Conservation (phyloP, 2,797 vertebrate genomes). For the Gymnopithys bicolor region DNA sequence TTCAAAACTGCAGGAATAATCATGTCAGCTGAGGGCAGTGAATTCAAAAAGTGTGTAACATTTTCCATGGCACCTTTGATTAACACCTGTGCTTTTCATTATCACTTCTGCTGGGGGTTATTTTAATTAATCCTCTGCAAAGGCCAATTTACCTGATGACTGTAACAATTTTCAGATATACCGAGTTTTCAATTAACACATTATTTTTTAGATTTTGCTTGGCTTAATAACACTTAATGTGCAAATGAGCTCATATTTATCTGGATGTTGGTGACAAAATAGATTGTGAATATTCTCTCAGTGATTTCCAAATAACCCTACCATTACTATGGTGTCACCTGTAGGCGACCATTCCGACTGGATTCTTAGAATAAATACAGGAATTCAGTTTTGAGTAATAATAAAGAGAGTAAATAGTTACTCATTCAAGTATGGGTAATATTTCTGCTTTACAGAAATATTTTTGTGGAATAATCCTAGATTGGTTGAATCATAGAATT, state of each 20-base stretch:
- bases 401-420: not conserved
- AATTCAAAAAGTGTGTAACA: not conserved
- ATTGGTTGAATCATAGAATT: too few relatives aligned
- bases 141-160: not conserved
- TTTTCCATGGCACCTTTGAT: not conserved
- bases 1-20: not conserved
- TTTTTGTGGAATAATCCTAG: not conserved
- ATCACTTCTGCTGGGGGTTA: not conserved
- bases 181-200: not conserved
- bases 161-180: not conserved
- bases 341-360: not conserved
- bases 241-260: not conserved
- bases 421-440: not conserved
- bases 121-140: not conserved
- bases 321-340: not conserved
- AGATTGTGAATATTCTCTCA: not conserved
- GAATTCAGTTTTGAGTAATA: not conserved
- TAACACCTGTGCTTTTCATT: not conserved
- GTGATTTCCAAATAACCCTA: not conserved
- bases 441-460: not conserved
- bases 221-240: not conserved
- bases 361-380: not conserved
- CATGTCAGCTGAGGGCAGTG: not conserved
- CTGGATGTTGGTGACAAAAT: not conserved
- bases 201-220: not conserved